Base-by-base conservation (phyloP, 1,140 invertebrate species). In the Bicyclus anynana region DNA sequence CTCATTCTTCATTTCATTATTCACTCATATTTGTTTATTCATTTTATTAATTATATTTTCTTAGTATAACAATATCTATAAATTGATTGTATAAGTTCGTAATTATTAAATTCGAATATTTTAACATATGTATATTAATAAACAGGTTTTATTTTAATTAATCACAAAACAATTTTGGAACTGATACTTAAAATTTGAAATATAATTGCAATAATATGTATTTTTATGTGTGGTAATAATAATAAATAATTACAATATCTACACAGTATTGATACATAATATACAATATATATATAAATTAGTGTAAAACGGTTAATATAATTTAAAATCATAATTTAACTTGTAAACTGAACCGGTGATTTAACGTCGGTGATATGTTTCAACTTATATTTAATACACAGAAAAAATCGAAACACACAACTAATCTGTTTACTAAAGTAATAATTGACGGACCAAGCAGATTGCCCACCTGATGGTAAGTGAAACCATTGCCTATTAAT, bases 21-120 rank as follows among this genome's bases (percentile, higher is more conserved):
- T 86, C 80, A 84, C 74, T 79, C 77, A 79, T 79, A 82, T 87
- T 86, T 85, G 82, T 87, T 87, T 86, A 84, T 80, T 84, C 68
- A 82, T 80, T 85, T 87, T 79, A 84, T 87, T 87, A 87, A 85
- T 87, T 86, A 86, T 84, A 86, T 86, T 84, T 83, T 87, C 83
- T 87, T 87, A 87, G 80, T 87, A 87, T 87, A 87, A 84, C 81
- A 87, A 86, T 87, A 87, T 87, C 84, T 87, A 87, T 87, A 87
- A 87, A 86, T 87, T 78, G 84, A 84, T 81, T 87, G 84, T 87
- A 87, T 87, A 87, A 87, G 84, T 85, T 86, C 82, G 80, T 87
- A 87, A 87, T 87, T 87, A 87, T 87, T 87, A 87, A 87, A 87
- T 87, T 87, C 84, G 84, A 87, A 87, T 87, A 87, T 87, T 87